Conservation (phyloP, 2,888 invertebrate genomes). For the Andrena minutula region DNA sequence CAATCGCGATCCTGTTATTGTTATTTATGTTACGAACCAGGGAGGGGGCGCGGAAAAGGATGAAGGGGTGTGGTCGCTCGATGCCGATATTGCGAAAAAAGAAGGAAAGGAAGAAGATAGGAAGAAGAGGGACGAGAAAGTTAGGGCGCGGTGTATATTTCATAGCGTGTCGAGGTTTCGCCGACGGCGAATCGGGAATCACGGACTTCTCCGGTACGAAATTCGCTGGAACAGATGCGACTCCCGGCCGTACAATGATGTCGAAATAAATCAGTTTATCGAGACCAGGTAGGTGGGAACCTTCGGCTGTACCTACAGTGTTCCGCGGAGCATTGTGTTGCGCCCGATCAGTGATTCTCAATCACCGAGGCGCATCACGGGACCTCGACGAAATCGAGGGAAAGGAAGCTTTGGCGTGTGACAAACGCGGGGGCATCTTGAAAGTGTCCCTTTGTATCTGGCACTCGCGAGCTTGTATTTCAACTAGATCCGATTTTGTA, state of each 20-base stretch:
- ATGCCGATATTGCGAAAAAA: constrained; percentile 21
- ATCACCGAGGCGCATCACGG: constrained; percentile 39
- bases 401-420: constrained; percentile 38
- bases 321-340: constrained; percentile 78
- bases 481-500: too few relatives aligned
- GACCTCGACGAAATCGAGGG: neutral
- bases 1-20: constrained; percentile 13
- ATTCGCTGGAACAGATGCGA: constrained; percentile 81
- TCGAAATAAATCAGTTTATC: constrained; percentile 85
- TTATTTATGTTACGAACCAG: constrained; percentile 33
- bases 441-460: constrained; percentile 35
- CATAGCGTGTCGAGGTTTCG: constrained; percentile 29
- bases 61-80: neutral
- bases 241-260: constrained; percentile 77
- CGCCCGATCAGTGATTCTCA: constrained; percentile 81
- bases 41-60: neutral
- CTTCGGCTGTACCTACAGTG: constrained; percentile 69
- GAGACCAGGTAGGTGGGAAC: constrained; percentile 79
- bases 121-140: constrained; percentile 24
- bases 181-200: constrained; percentile 37
- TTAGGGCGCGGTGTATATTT: constrained; percentile 36
- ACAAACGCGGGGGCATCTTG: constrained; percentile 44
- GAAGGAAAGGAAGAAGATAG: neutral
- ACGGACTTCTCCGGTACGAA: constrained; percentile 59
- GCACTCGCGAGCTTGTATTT: constrained; percentile 3